A percentile compares a stretch with the other conserved stretches of the same genome.
Evolutionary conservation across 2,888 invertebrate species (phyloP).

Genomic region (Ornithoptera alexandrae): DNA sequence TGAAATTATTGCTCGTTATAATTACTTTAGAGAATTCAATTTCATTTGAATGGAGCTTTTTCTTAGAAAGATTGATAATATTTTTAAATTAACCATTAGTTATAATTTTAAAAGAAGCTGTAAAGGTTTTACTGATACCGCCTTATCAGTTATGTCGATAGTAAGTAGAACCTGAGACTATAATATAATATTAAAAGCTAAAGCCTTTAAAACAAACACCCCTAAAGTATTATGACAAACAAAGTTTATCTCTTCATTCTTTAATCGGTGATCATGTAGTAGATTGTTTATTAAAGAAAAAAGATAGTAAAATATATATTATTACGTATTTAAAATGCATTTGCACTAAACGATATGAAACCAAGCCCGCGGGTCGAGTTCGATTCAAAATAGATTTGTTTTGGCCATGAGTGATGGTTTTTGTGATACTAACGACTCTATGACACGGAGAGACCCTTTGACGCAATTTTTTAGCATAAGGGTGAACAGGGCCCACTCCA

Average conservation of each 20-base stretch:
- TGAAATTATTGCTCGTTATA: constrained; percentile 15
- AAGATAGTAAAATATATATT: not conserved
- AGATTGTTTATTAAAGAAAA: not conserved
- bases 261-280: no score
- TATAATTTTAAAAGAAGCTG: not conserved
- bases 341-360: constrained; percentile 40
- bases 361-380: constrained; percentile 36
- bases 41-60: constrained; percentile 7
- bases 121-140: not conserved
- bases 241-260: not conserved
- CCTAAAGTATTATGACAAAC: not conserved
- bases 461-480: constrained; percentile 64
- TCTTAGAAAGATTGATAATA: not conserved
- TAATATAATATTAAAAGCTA: not conserved
- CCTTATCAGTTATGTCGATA: not conserved
- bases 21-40: constrained; percentile 12
- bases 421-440: constrained; percentile 60
- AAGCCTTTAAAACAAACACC: not conserved
- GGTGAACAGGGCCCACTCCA: constrained; percentile 54
- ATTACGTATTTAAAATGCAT: constrained; percentile 1
- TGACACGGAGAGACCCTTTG: constrained; percentile 60
- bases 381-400: constrained; percentile 56
- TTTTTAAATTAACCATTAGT: not conserved
- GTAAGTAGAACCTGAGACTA: not conserved
- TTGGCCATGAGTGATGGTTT: constrained; percentile 66